phyloP scores from a whole-genome alignment of 2,888 invertebrate species.

The Lumbricus terrestris region DNA sequence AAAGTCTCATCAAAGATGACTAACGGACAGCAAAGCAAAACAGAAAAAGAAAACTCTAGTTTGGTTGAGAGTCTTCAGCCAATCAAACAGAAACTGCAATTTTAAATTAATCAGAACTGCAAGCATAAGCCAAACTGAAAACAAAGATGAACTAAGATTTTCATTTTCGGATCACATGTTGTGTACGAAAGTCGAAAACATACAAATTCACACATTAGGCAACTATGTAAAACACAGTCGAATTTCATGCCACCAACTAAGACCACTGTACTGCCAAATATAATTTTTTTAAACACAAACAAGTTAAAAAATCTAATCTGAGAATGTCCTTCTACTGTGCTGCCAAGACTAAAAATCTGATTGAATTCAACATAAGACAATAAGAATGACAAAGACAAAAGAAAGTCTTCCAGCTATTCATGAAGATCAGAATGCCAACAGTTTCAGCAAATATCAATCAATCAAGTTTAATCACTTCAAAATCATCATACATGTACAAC shows the following conservation, averaged over 20 bases:
- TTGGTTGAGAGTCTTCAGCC: background rate
- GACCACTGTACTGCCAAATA: background rate
- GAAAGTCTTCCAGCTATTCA: background rate
- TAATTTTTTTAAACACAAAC: background rate
- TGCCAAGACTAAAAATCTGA: background rate
- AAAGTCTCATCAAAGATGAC: background rate
- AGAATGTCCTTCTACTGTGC: no score
- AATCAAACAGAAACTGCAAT: slow-evolving; percentile 3
- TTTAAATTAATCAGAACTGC: background rate
- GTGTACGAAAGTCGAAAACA: background rate
- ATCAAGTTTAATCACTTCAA: background rate
- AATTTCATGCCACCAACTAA: background rate
- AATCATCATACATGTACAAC: background rate
- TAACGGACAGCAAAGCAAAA: background rate
- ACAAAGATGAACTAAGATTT: slow-evolving; percentile 3
- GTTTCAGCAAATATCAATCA: background rate
- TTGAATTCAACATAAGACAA: background rate
- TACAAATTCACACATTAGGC: background rate
- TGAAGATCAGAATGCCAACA: background rate
- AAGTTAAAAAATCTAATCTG: no score
- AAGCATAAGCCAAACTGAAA: background rate
- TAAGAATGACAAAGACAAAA: background rate
- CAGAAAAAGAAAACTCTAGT: background rate
- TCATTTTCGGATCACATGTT: background rate
- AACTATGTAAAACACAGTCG: background rate